Percentiles rank a stretch among this genome's conserved stretches.
phyloP scores from a whole-genome alignment of 2,888 invertebrate genomes.

The Onchidella celtica region DNA sequence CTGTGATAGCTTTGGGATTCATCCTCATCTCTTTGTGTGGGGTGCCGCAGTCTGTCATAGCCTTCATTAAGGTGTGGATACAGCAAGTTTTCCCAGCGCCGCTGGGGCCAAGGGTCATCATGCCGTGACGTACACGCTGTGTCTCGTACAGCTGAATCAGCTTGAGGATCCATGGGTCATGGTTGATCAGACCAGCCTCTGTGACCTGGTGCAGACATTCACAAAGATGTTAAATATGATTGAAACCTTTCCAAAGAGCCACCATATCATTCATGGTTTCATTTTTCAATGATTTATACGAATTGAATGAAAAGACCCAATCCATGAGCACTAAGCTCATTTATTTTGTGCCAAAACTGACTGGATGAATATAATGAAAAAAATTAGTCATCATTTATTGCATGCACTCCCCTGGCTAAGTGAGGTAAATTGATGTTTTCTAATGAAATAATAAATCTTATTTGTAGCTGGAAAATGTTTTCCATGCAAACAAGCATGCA shows the following conservation, averaged over 20 bases:
- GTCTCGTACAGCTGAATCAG: constrained; percentile 89
- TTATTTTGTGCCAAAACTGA: no score
- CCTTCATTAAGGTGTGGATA: constrained; percentile 92
- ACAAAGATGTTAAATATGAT: no score
- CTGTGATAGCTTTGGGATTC: constrained; percentile 99
- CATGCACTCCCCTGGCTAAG: no score
- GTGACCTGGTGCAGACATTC: constrained; percentile 64
- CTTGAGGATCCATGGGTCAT: constrained; percentile 97
- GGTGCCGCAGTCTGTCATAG: constrained; percentile 91
- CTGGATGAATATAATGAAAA: no score
- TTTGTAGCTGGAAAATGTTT: no score
- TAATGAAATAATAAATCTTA: no score
- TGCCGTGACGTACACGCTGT: constrained; percentile 80
- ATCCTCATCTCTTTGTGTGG: constrained; percentile 96
- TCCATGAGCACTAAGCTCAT: neutral
- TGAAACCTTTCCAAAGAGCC: no score
- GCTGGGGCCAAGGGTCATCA: constrained; percentile 81
- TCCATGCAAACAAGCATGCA: no score
- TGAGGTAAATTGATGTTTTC: no score
- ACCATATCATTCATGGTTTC: no score
- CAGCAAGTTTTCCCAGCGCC: constrained; percentile 89
- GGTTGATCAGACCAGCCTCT: constrained; percentile 88
- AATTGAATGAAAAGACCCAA: neutral
- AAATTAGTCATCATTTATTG: no score
- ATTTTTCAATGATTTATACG: no score